Evolutionary conservation across 1,140 invertebrate genomes (phyloP).

Genomic region (Drosophila repletoides): DNA sequence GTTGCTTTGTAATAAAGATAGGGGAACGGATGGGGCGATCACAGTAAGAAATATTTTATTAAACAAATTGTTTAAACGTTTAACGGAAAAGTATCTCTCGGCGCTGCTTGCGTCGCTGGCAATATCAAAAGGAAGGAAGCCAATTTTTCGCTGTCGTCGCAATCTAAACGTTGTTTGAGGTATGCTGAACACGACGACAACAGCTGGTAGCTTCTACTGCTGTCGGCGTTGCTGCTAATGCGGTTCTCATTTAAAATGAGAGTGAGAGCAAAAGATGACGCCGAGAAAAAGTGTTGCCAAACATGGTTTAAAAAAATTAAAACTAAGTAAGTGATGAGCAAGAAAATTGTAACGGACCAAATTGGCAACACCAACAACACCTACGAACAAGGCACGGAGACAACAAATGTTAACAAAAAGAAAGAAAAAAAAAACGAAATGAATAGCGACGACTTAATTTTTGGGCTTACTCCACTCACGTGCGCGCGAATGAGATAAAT

Average conservation of each 20-base stretch:
- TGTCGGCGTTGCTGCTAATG: neutral
- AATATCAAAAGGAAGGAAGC: conserved; percentile 32
- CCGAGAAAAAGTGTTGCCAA: conserved; percentile 43
- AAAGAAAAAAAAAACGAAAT: conserved; percentile 26
- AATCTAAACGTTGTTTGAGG: conserved; percentile 21
- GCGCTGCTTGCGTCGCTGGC: neutral
- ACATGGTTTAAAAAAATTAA: conserved; percentile 29
- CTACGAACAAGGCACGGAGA: conserved; percentile 1
- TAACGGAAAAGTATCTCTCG: conserved; percentile 6
- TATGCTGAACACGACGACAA: conserved; percentile 31
- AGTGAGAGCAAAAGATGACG: conserved; percentile 30
- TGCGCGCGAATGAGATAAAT: conserved; percentile 78
- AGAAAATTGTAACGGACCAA: conserved; percentile 63
- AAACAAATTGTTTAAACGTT: conserved; percentile 2
- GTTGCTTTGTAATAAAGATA: too few relatives aligned
- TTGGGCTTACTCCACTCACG: conserved; percentile 59
- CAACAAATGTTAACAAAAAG: conserved; percentile 60
- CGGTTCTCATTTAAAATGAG: conserved; percentile 4
- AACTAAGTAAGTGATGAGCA: conserved; percentile 11
- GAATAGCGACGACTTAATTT: conserved; percentile 65
- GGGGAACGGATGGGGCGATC: too few relatives aligned
- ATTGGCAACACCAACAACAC: conserved; percentile 43
- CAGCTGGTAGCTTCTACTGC: conserved; percentile 29
- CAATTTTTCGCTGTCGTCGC: conserved; percentile 19
- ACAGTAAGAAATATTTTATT: neutral